phyloP scores from a whole-genome alignment of 2,113 vertebrate genomes.

The Tiliqua scincoides region DNA sequence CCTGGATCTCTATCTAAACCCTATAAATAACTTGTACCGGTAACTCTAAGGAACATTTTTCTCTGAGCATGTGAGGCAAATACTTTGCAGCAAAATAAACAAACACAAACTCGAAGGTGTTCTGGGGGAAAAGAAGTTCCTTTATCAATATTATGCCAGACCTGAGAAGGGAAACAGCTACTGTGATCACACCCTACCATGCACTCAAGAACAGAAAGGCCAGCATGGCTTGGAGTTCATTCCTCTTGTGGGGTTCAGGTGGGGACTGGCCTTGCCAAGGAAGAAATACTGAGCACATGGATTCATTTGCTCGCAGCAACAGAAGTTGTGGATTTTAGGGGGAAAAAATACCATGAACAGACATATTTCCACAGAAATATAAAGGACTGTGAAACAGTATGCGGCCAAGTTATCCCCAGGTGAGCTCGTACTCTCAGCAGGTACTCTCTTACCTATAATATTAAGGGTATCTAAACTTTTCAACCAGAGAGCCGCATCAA shows the following conservation, averaged over 20 bases:
- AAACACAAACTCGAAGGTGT: not conserved
- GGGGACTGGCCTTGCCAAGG: fast-evolving
- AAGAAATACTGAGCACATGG: not conserved
- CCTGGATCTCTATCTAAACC: constrained; percentile 60
- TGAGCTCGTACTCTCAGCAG: not conserved
- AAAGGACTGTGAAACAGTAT: not conserved
- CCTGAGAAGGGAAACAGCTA: not conserved
- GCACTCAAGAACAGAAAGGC: not conserved
- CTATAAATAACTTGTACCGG: constrained; percentile 50
- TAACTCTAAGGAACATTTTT: not conserved
- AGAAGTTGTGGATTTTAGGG: not conserved
- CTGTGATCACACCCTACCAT: too few species aligned
- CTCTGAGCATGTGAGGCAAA: constrained; percentile 6
- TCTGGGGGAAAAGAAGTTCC: not conserved
- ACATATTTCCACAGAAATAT: not conserved
- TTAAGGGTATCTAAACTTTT: too few species aligned
- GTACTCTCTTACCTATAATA: too few species aligned
- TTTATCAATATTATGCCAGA: not conserved
- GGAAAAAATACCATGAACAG: not conserved
- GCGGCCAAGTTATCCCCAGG: not conserved
- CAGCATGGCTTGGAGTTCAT: fast-evolving
- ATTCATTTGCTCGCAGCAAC: not conserved
- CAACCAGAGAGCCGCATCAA: too few species aligned
- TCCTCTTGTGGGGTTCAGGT: fast-evolving
- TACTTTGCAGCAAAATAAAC: not conserved